phyloP scores from a whole-genome alignment of 2,113 vertebrate genomes.

The Cathartes aura region DNA sequence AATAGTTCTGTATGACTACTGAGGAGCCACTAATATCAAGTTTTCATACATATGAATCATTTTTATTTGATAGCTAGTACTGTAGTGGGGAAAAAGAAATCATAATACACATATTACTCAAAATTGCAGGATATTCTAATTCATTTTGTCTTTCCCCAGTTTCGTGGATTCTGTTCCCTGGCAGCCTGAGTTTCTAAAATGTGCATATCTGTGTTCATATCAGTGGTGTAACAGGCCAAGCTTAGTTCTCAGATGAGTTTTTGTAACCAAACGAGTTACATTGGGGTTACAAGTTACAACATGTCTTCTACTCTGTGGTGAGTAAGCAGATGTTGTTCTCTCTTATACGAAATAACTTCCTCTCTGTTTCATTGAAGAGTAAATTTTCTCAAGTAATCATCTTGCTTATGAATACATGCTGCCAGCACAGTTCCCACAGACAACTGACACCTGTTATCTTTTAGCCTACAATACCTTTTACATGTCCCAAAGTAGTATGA shows the following conservation, averaged over 20 bases:
- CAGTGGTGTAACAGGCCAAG: background rate
- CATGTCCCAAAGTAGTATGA: background rate
- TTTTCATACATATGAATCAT: accelerated
- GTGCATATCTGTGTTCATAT: background rate
- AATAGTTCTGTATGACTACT: background rate
- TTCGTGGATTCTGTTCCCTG: background rate
- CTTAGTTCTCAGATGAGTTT: background rate
- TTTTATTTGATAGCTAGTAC: background rate
- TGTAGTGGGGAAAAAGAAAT: background rate
- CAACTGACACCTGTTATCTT: background rate
- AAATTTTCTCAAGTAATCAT: background rate
- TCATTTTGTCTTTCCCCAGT: accelerated
- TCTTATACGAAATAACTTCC: background rate
- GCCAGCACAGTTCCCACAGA: background rate
- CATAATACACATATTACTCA: background rate
- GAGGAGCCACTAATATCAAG: background rate
- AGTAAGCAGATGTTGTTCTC: background rate
- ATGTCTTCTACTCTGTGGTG: background rate
- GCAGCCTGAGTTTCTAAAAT: background rate
- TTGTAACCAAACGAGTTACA: background rate
- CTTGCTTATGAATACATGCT: background rate
- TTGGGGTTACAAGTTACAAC: background rate
- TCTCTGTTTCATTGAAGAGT: background rate
- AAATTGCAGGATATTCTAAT: background rate
- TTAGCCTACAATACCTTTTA: background rate